phyloP scores from a whole-genome alignment of 2,888 invertebrate genomes.

The Lacanobia wlatinum region DNA sequence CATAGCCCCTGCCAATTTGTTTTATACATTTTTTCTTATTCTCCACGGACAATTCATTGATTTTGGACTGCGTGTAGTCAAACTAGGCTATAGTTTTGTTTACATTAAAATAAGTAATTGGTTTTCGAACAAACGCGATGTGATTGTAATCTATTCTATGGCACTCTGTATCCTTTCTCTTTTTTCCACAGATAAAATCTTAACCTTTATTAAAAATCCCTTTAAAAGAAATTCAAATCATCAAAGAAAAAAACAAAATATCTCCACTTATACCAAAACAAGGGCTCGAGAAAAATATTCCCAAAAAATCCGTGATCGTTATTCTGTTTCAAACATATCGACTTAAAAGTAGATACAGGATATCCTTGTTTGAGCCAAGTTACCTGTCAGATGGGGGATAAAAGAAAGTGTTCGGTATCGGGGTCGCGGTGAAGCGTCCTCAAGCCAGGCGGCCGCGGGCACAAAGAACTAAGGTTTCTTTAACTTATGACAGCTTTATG shows the following conservation, averaged over 20 bases:
- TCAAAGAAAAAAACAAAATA: conserved; percentile 25
- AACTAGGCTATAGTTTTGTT: conserved; percentile 1
- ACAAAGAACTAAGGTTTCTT: conserved; percentile 65
- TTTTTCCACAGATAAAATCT: background rate
- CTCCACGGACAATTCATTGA: conserved; percentile 71
- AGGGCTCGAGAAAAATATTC: conserved; percentile 8
- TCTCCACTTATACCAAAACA: conserved; percentile 9
- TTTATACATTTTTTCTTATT: conserved; percentile 71
- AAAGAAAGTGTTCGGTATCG: conserved; percentile 74
- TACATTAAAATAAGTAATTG: background rate
- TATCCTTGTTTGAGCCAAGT: conserved; percentile 71
- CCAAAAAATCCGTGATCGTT: conserved; percentile 38
- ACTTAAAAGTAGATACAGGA: conserved; percentile 70
- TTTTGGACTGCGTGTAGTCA: conserved; percentile 54
- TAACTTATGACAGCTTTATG: conserved; percentile 42
- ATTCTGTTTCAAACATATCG: conserved; percentile 68
- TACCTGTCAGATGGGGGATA: conserved; percentile 75
- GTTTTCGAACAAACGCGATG: conserved; percentile 4
- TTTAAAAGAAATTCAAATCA: background rate
- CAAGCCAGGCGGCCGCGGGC: conserved; percentile 66
- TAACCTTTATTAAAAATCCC: background rate
- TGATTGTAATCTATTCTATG: background rate
- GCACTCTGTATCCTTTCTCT: background rate
- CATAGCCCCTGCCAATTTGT: conserved; percentile 78
- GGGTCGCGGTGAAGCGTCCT: conserved; percentile 73